Evolutionary conservation across 2,888 invertebrate genomes (phyloP), one percentile per base, ranked within the genome.

Genomic region (Drosophila histrio): DNA sequence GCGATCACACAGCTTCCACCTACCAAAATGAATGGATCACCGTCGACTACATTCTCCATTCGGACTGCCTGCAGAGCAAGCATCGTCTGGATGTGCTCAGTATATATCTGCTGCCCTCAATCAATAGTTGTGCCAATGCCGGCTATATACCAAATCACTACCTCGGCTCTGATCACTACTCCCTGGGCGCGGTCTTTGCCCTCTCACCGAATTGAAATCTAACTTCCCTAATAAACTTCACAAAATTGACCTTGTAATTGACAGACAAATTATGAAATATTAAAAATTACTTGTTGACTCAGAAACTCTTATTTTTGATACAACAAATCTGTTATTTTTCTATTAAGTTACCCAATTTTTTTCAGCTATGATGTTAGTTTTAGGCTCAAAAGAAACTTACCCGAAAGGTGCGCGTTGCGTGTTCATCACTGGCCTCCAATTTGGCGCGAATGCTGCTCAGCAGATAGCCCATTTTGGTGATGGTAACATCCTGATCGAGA

Each of bases 31-130:
- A 92, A 43, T 96, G 96, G 96, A 91, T 95, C 53, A 96, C 95
- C 0, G 98, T 98, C 0, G 98, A 99, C 92, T 98, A 98, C 89
- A 97, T 99, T 66, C 97, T 98, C 91, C 97, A 96, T 79, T 88
- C 90, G 0, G 47, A 60, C 0, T 50, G 69, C n/a, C 46, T 60
- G 0, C 41, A 63, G 1, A 95, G 94, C 47, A 81, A 91, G 59
- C 88, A 87, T 8, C 69, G 70, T 28, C 74, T 80, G 9, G 59
- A 75, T 39, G 59, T 76, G 87, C 96, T 43, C 92, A 93, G 79
- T 90, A 92, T 94, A 2, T 95, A 95, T 61, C 93, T 93, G 9
- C 91, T 98, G 64, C 95, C 97, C 2, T 94, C 94, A 0, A 90
- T 92, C 0, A 73, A 89, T 0, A 93, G 96, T 75, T 95, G 96